Percentiles rank a stretch among this genome's conserved stretches.
These are phyloP conservation scores for Peromyscus aztecus DNA, from an alignment of 2,797 vertebrate species.

Conservation along the genomic window DNA sequence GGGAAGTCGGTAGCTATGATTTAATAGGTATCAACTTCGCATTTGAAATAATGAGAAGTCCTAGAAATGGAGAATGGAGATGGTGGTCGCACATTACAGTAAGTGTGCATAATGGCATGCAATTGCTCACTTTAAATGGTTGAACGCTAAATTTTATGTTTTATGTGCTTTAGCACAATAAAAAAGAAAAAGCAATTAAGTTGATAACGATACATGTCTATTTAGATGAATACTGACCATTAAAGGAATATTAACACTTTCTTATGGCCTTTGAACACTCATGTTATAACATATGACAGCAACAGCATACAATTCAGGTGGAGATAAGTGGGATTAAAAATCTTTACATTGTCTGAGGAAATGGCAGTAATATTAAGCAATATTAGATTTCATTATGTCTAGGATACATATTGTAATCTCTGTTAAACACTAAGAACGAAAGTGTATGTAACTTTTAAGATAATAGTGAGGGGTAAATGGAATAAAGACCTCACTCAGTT, in stretches of 20 bases:
- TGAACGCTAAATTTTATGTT: constrained; percentile 21
- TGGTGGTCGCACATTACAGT: neutral
- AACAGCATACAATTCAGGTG: neutral
- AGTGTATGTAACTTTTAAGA: neutral
- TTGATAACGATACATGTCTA: neutral
- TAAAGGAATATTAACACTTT: constrained; percentile 38
- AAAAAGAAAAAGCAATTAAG: neutral
- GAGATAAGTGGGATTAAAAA: neutral
- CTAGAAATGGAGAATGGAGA: neutral
- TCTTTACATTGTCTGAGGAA: neutral
- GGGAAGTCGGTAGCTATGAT: neutral
- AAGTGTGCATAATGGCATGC: neutral
- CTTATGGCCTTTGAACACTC: constrained; percentile 9
- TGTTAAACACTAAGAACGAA: neutral
- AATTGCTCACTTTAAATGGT: neutral
- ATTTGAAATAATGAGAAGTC: neutral
- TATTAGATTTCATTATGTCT: constrained; percentile 3
- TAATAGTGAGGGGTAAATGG: neutral
- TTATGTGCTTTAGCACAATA: neutral
- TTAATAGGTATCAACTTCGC: neutral
- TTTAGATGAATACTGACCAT: constrained; percentile 11
- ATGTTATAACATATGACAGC: neutral
- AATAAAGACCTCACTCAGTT: neutral
- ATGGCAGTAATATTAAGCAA: neutral
- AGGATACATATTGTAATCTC: neutral